Base-by-base conservation (phyloP, 1,140 invertebrate species). In the Planococcus citri region DNA sequence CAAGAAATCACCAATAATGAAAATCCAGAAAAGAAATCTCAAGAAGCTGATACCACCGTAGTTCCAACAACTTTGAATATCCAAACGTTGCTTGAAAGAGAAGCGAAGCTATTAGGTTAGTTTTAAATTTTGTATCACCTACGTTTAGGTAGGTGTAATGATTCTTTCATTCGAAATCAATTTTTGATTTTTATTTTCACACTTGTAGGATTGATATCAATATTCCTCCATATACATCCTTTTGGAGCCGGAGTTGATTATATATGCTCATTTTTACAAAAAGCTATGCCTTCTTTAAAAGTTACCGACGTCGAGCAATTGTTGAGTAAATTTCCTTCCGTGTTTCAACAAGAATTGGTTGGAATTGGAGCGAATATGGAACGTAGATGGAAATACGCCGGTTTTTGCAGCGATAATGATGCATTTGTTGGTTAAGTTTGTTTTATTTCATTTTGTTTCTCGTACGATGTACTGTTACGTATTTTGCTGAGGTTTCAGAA, bases 191-290 rank as follows among this genome's bases (percentile, higher is more conserved):
- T 8, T 37, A 8, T 37, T 8, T 37, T 37, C 33, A n/a, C n/a
- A n/a, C n/a, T 70, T 72, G 70, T 73, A 87, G 89, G 90, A 72
- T 80, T 94, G 41, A 86, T 92, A 64, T 87, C 89, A 20, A 88
- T 88, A 38, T 94, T 92, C 80, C 82, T 94, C 29, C 87, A 93
- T 76, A 87, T 94, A 58, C 91, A 94, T 81, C 92, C 91, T 0
- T 89, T 90, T 76, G 91, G 91, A 57, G 90, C 90, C 1, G 88
- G 87, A 70, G 82, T 91, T 2, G 90, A 92, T 77, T 91, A 91
- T 75, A 84, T 94, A 73, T 90, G 87, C 85, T 91, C 87, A 3
- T 93, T 91, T 78, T 82, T 93, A 68, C 86, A 87, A 76, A 89
- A 89, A 79, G 81, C 90, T 70, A 84, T 88, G 68, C 81, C 86